Percentiles rank a stretch among this genome's conserved stretches.
Conservation (phyloP, 1,140 invertebrate genomes). For the Berghia stephanieae region DNA sequence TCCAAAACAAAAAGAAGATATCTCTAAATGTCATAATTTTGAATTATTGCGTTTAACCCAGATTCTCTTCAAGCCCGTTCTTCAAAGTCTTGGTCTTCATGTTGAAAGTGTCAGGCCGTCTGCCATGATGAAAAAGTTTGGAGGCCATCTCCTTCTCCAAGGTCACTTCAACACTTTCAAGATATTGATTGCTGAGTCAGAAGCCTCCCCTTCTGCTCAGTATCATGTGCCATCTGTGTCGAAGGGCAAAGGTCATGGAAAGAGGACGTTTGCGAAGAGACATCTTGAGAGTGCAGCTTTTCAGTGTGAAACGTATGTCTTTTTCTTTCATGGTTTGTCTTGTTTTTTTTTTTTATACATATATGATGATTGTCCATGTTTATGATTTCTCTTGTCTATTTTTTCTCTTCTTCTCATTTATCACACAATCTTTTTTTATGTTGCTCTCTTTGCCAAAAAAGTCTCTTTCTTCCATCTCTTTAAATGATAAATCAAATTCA, state of each 20-base stretch:
- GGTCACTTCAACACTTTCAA: conserved; percentile 72
- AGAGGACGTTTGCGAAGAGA: conserved; percentile 39
- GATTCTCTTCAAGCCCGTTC: conserved; percentile 64
- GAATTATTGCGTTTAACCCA: no score
- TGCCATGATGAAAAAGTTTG: conserved; percentile 77
- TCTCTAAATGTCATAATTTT: no score
- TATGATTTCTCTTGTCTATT: not conserved
- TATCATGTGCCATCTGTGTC: conserved; percentile 27
- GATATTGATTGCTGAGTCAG: conserved; percentile 88
- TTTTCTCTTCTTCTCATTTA: not conserved
- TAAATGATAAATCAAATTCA: no score
- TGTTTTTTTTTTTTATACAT: not conserved
- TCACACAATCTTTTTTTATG: no score
- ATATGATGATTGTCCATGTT: not conserved
- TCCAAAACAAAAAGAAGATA: no score
- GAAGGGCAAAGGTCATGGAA: conserved; percentile 51
- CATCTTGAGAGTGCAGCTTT: conserved; percentile 84
- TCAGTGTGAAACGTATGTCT: conserved; percentile 85
- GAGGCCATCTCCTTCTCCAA: conserved; percentile 88
- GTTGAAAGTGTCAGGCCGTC: conserved; percentile 63
- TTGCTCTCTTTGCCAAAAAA: no score
- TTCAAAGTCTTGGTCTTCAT: conserved; percentile 64
- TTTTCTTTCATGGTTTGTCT: not conserved
- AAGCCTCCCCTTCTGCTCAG: conserved; percentile 34
- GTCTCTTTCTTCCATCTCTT: no score